phyloP scores from a whole-genome alignment of 2,888 invertebrate genomes.

The Smittia sp. region DNA sequence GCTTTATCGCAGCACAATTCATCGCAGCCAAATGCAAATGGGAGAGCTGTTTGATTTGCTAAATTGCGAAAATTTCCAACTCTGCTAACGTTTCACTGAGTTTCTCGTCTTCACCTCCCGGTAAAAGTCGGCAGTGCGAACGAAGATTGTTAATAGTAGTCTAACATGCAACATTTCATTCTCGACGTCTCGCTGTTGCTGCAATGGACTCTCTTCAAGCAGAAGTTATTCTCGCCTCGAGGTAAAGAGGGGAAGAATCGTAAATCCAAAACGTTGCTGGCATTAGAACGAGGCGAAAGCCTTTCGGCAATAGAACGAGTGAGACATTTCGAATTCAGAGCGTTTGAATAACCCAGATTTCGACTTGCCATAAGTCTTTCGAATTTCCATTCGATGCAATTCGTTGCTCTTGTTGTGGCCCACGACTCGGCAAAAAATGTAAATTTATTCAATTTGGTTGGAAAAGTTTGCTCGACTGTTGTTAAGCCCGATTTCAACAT shows the following conservation, averaged over 20 bases:
- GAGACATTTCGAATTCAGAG: neutral
- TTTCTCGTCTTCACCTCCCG: slow-evolving; percentile 21
- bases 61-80: slow-evolving; percentile 7
- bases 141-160: slow-evolving; percentile 9
- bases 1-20: neutral
- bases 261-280: neutral
- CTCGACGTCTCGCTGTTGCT: neutral
- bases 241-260: neutral
- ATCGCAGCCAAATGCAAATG: neutral
- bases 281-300: neutral
- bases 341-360: slow-evolving; percentile 5
- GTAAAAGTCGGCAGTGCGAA: neutral
- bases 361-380: neutral
- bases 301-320: neutral
- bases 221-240: neutral
- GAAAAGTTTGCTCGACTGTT: neutral
- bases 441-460: slow-evolving; percentile 38
- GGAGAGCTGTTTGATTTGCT: neutral
- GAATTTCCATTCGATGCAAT: neutral
- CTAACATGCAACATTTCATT: slow-evolving; percentile 3
- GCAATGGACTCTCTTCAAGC: neutral
- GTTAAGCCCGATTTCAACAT: slow-evolving; percentile 30
- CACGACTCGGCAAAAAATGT: slow-evolving; percentile 21
- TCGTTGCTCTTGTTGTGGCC: neutral
- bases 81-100: neutral